A percentile compares a stretch with the other conserved stretches of the same genome.
Evolutionary conservation across 2,113 vertebrate genomes (phyloP).

Genomic region (Phalacrocorax brasilianus): DNA sequence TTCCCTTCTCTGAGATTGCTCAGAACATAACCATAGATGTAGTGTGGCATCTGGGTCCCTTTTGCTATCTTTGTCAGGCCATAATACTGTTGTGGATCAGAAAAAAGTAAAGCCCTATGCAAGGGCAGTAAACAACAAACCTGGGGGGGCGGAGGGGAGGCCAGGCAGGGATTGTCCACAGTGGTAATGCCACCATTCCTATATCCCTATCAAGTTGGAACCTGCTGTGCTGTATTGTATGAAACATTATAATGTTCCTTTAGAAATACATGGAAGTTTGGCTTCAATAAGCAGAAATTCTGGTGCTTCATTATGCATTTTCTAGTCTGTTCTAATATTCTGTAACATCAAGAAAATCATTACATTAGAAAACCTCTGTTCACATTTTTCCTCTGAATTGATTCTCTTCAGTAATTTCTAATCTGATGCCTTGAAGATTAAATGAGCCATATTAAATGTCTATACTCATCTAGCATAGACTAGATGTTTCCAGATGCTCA

Average conservation of each 20-base stretch:
- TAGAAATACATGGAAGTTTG: background rate
- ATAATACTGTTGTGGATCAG: rapidly evolving
- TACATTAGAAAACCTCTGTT: background rate
- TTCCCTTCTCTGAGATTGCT: background rate
- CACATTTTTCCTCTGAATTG: background rate
- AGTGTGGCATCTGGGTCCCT: background rate
- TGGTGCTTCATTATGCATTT: background rate
- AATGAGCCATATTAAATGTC: background rate
- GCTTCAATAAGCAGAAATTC: background rate
- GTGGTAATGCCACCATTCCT: background rate
- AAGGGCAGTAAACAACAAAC: rapidly evolving
- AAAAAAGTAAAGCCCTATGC: background rate
- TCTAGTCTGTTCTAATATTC: background rate
- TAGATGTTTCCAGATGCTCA: background rate
- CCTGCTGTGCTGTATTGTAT: background rate
- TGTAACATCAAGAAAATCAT: background rate
- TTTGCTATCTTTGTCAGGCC: background rate
- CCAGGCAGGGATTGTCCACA: background rate
- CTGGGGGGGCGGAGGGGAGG: too few species aligned
- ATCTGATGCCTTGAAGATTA: background rate
- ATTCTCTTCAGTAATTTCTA: conserved; percentile 19
- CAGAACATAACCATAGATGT: background rate
- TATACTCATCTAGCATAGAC: background rate
- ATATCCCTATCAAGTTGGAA: too few species aligned
- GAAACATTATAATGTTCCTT: background rate